Conservation (phyloP, 2,113 vertebrate species). For the Ciconia maguari region DNA sequence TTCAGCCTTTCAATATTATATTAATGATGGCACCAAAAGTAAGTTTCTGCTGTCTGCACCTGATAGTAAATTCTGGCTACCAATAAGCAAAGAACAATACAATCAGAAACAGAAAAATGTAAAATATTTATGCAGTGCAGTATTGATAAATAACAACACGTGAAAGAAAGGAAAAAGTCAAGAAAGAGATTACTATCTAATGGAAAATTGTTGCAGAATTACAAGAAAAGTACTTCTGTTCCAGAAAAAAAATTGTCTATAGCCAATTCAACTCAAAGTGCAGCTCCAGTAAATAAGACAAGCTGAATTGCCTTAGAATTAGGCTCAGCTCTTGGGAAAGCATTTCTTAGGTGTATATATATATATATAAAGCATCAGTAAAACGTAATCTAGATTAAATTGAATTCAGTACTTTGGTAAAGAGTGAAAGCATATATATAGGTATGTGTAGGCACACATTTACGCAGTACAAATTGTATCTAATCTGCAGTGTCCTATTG, state of each 20-base stretch:
- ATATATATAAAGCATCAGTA: neutral
- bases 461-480: neutral
- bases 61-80: neutral
- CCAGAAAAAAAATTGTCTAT: neutral
- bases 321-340: neutral
- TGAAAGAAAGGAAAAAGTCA: neutral
- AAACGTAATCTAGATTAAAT: neutral
- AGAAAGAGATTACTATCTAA: neutral
- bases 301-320: neutral
- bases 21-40: neutral
- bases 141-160: slow-evolving; percentile 2
- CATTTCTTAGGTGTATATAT: neutral
- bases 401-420: neutral
- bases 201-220: neutral
- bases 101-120: slow-evolving; percentile 2
- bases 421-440: neutral
- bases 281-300: neutral
- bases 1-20: neutral
- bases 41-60: neutral
- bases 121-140: slow-evolving; percentile 4
- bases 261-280: neutral
- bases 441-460: neutral
- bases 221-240: neutral
- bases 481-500: neutral
- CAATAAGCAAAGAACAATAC: neutral